Conservation (phyloP, 1,140 invertebrate genomes). For the Cotesia typhae region DNA sequence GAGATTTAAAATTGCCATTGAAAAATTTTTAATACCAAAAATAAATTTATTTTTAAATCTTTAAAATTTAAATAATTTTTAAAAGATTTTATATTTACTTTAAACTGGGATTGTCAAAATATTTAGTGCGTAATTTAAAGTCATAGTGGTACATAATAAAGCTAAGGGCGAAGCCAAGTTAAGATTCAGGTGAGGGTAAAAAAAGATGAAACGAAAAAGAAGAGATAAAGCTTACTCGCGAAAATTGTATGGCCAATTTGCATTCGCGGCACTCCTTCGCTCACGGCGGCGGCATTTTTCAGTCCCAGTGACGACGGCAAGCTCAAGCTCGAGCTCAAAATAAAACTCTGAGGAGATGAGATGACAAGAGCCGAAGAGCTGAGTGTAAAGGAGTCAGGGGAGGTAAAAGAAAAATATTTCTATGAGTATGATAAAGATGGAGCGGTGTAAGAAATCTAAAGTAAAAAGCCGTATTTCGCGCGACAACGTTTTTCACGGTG, state of each 20-base stretch:
- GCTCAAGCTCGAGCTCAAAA: no score
- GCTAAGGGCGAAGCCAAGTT: no score
- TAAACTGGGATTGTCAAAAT: no score
- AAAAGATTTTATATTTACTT: no score
- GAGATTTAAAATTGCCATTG: no score
- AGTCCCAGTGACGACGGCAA: background rate
- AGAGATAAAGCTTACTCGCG: background rate
- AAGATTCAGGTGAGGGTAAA: no score
- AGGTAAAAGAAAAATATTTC: slow-evolving; percentile 33
- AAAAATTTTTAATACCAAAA: no score
- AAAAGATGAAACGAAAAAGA: no score
- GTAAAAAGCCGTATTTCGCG: slow-evolving; percentile 37
- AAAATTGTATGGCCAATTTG: slow-evolving; percentile 40
- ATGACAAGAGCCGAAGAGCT: slow-evolving; percentile 6
- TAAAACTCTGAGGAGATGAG: background rate
- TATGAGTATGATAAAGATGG: slow-evolving; percentile 16
- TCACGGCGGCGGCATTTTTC: slow-evolving; percentile 10
- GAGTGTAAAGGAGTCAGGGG: background rate
- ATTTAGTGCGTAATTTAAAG: slow-evolving; percentile 4
- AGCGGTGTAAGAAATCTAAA: slow-evolving; percentile 15
- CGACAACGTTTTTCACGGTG: slow-evolving; percentile 34
- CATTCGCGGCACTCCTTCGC: slow-evolving; percentile 31
- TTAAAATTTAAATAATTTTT: no score
- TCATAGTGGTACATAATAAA: background rate
- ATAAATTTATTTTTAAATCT: no score